These are phyloP conservation scores for Paramormyrops kingsleyae DNA, from an alignment of 2,113 vertebrate genomes.

Conservation along the genomic window DNA sequence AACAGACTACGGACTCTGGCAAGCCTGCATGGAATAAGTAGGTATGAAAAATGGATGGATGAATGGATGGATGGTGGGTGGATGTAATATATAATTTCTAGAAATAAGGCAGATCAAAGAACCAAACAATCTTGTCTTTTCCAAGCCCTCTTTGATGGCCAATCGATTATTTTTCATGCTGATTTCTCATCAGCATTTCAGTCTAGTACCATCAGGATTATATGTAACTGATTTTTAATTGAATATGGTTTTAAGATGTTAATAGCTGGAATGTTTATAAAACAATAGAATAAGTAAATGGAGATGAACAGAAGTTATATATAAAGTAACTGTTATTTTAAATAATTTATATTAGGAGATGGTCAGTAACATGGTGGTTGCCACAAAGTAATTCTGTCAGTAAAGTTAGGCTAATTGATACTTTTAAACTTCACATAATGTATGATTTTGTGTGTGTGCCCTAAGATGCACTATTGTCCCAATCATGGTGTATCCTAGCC, in stretches of 20 bases:
- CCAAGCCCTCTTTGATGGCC: background rate
- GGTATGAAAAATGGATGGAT: too few relatives aligned
- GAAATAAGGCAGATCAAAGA: background rate
- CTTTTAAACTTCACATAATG: background rate
- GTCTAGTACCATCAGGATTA: background rate
- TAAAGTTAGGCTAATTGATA: background rate
- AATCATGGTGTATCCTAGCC: background rate
- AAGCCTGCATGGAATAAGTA: too few relatives aligned
- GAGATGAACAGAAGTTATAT: background rate
- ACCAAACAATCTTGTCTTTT: background rate
- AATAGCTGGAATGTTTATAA: background rate
- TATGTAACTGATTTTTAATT: background rate
- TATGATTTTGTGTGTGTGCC: background rate
- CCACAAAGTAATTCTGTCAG: background rate
- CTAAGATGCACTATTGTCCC: background rate
- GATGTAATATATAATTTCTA: background rate
- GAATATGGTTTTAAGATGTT: background rate
- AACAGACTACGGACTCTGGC: background rate
- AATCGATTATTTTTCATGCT: background rate
- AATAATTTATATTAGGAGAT: background rate
- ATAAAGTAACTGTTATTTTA: too few relatives aligned
- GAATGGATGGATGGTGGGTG: too few relatives aligned
- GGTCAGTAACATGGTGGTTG: background rate
- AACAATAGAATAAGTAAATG: background rate
- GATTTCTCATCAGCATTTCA: background rate